Evolutionary conservation across 2,113 vertebrate genomes (phyloP).

Genomic region (Trachemys scripta): DNA sequence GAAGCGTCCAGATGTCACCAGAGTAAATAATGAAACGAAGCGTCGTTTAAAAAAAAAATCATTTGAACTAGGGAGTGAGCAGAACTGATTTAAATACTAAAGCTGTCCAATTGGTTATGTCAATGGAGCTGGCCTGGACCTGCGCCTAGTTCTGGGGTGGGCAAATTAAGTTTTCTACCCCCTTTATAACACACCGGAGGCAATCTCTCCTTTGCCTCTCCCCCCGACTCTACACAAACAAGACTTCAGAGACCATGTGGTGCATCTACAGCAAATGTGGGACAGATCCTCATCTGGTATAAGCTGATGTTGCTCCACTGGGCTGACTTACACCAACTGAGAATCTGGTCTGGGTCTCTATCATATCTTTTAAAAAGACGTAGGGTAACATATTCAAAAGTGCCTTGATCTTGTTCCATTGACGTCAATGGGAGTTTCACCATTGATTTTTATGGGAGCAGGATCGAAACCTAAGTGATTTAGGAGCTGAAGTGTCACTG

Average conservation of each 20-base stretch:
- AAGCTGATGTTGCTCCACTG: neutral
- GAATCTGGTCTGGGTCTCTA: neutral
- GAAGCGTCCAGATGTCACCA: accelerated
- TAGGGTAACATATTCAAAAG: neutral
- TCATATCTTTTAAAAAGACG: neutral
- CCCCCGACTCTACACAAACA: neutral
- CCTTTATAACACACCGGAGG: neutral
- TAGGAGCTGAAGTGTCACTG: neutral
- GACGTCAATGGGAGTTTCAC: neutral
- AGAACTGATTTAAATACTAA: neutral
- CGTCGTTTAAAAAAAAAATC: neutral
- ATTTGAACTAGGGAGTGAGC: neutral
- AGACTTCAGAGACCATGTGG: neutral
- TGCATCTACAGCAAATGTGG: neutral
- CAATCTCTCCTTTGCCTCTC: neutral
- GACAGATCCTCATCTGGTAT: neutral
- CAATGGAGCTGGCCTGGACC: accelerated
- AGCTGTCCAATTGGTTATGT: neutral
- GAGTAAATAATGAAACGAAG: neutral
- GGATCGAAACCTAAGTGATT: neutral
- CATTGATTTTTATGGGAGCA: neutral
- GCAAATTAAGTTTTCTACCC: neutral
- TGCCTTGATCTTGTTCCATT: neutral
- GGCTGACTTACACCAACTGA: neutral
- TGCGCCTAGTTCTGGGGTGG: neutral